These are phyloP conservation scores for Furnarius figulus DNA, from an alignment of 2,113 vertebrate species.

Conservation along the genomic window DNA sequence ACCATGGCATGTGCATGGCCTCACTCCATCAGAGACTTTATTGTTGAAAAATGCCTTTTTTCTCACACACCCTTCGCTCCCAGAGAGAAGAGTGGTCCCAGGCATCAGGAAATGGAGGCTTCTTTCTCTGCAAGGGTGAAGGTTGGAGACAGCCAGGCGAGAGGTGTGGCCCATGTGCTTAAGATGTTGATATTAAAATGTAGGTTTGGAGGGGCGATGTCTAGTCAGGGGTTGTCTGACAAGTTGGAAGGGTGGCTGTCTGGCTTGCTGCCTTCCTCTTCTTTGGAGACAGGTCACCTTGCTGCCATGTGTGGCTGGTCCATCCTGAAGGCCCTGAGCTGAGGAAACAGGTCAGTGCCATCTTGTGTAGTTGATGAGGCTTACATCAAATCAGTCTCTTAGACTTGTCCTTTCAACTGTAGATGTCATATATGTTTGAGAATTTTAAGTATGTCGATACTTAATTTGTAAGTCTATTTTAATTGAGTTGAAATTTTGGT, in stretches of 20 bases:
- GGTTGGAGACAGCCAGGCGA: neutral
- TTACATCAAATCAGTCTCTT: fast-evolving
- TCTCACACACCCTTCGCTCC: fast-evolving
- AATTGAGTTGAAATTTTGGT: neutral
- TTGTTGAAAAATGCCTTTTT: neutral
- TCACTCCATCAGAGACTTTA: neutral
- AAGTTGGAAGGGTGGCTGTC: neutral
- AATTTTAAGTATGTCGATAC: neutral
- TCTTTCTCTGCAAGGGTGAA: neutral
- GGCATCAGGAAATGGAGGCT: neutral
- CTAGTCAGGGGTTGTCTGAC: neutral
- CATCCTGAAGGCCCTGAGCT: fast-evolving
- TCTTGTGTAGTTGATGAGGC: fast-evolving
- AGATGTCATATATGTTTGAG: neutral
- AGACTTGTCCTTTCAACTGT: neutral
- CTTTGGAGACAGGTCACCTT: neutral
- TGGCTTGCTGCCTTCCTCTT: neutral
- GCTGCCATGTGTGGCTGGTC: fast-evolving
- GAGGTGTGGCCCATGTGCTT: neutral
- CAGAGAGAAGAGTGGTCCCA: neutral
- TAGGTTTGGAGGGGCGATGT: neutral
- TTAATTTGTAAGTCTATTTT: neutral
- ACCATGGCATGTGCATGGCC: fast-evolving
- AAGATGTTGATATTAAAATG: neutral
- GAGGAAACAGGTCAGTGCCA: neutral